Base-by-base conservation (phyloP, 2,888 invertebrate species). In the Eudasyphora cyanicolor region DNA sequence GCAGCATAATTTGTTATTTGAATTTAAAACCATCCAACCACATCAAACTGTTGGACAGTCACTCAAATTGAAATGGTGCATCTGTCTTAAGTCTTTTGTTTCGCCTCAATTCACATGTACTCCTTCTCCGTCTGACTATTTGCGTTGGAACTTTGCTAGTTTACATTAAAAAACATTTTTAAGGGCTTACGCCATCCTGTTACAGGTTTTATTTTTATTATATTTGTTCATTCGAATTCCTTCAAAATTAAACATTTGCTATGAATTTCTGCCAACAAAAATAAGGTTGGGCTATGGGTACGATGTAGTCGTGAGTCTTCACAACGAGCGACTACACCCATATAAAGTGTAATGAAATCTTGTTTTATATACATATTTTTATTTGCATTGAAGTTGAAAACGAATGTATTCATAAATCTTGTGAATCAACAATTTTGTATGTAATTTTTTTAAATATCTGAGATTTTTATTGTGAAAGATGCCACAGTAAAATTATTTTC, bases 111-210 rank as follows among this genome's bases (percentile, higher is more conserved):
- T 51, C 51, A 51, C 51, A 51, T 21, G 51, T 51, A 21, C 51
- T 21, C 6, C 35, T 10, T 35, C 10, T 1, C 10, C 19, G 7
- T n/a, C n/a, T n/a, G n/a, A n/a, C n/a, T 21, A 1, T 3, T 45
- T 45, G n/a, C 4, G 32, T 32, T 4, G 5, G 4, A 8, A 32
- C 45, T 12, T n/a, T 0, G 45, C 6, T 45, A n/a, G 45, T 45
- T 21, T 51, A 21, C 21, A 51, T 51, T 21, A 10, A 51, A n/a
- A 21, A 3, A 51, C 51, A 51, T 51, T 8, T 51, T 51, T 21
- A 51, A 51, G 51, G 51, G 51, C 51, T 51, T 51, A 51, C 51
- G 51, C 51, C 51, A 51, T 51, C 51, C 51, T 51, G 4, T 51
- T 51, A 51, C 24, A 51, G 24, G 21, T 51, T 51, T 19, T 17